Evolutionary conservation across 2,113 vertebrate genomes (phyloP).

Genomic region (Neogale vison): DNA sequence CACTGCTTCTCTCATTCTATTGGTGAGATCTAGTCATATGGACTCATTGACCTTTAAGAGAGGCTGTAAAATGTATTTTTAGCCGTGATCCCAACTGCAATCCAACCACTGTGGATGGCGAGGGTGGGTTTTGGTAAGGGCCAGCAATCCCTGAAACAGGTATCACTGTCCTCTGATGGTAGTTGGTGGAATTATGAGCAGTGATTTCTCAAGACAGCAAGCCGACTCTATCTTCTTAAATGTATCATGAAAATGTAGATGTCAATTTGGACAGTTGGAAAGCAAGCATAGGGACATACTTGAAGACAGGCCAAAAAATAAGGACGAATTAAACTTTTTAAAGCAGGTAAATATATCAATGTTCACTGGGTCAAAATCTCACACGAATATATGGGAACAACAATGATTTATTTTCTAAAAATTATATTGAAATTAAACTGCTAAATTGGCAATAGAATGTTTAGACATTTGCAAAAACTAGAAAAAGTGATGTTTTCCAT

Average conservation of each 20-base stretch:
- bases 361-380: neutral
- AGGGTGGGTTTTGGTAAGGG: neutral
- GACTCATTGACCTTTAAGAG: neutral
- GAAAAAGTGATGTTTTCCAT: neutral
- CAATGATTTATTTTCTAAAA: neutral
- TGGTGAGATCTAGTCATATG: neutral
- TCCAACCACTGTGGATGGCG: neutral
- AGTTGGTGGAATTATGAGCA: neutral
- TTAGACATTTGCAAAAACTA: neutral
- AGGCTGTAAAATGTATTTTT: neutral
- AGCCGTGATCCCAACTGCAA: no score
- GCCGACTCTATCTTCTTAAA: neutral
- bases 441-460: neutral
- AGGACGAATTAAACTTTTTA: neutral
- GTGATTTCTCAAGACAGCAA: neutral
- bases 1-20: neutral
- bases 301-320: neutral
- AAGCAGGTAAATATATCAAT: neutral
- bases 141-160: neutral
- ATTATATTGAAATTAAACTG: neutral
- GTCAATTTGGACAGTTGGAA: neutral
- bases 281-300: neutral
- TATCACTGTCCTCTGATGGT: neutral
- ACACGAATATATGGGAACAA: neutral
- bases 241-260: neutral